Evolutionary conservation across 2,888 invertebrate genomes (phyloP).

Genomic region (Cryptophagus acutangulus): DNA sequence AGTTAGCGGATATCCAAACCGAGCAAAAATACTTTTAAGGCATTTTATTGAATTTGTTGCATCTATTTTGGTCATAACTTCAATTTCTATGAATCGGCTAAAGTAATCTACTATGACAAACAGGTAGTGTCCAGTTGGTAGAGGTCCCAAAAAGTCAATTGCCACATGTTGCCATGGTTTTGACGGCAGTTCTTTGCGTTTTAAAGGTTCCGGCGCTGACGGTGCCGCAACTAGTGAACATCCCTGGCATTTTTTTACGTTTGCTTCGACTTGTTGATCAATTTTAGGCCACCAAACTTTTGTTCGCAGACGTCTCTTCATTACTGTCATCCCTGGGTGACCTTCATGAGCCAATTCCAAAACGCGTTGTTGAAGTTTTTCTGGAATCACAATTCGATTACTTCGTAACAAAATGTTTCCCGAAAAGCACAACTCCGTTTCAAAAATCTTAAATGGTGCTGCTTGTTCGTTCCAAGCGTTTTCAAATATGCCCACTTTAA

Average conservation of each 20-base stretch:
- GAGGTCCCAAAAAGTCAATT: constrained; percentile 23
- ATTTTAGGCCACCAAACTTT: constrained; percentile 40
- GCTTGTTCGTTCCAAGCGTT: constrained; percentile 12
- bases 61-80: constrained; percentile 5
- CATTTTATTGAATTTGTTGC: background rate
- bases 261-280: constrained; percentile 28
- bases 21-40: constrained; percentile 8
- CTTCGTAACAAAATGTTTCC: constrained; percentile 25
- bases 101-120: constrained; percentile 8
- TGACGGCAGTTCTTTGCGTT: constrained; percentile 5
- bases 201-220: constrained; percentile 9
- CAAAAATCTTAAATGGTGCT: constrained; percentile 20
- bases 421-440: constrained; percentile 33
- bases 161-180: constrained; percentile 15
- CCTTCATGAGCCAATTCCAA: constrained; percentile 34
- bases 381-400: constrained; percentile 25
- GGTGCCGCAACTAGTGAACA: constrained; percentile 13
- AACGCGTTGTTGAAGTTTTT: constrained; percentile 18
- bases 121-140: constrained; percentile 10
- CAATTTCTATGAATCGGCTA: constrained; percentile 7
- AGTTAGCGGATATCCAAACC: constrained; percentile 5
- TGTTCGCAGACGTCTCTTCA: constrained; percentile 35
- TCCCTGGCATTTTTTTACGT: constrained; percentile 9
- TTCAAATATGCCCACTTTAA: constrained; percentile 9
- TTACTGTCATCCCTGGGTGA: constrained; percentile 38